These are phyloP conservation scores for Talpa occidentalis DNA, from an alignment of 2,113 vertebrate genomes.

Conservation along the genomic window DNA sequence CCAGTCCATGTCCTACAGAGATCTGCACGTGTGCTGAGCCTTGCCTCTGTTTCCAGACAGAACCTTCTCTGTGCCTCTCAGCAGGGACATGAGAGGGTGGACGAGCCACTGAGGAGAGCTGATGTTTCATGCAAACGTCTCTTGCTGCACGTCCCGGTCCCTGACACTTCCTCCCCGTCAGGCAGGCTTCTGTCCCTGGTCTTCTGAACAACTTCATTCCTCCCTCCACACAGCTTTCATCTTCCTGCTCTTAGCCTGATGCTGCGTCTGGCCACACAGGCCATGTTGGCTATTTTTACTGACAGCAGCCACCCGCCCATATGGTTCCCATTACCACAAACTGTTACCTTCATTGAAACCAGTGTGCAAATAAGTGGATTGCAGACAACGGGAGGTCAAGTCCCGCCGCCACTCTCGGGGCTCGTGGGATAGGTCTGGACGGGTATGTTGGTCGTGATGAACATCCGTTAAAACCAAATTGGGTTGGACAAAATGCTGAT, in stretches of 20 bases:
- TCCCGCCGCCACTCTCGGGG: constrained; percentile 33
- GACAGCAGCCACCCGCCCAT: constrained; percentile 73
- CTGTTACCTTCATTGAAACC: constrained; percentile 77
- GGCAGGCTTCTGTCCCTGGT: background rate
- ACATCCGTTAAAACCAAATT: constrained; percentile 57
- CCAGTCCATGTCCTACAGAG: background rate
- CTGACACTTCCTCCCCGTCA: background rate
- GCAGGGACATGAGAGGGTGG: background rate
- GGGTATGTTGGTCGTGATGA: constrained; percentile 1
- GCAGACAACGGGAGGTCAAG: constrained; percentile 43
- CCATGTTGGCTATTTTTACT: constrained; percentile 71
- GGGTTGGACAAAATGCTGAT: constrained; percentile 22
- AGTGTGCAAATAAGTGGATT: constrained; percentile 59
- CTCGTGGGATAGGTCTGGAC: constrained; percentile 27
- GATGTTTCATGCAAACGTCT: constrained; percentile 35
- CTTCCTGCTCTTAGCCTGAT: background rate
- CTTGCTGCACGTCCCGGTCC: background rate
- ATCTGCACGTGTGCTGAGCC: constrained; percentile 14
- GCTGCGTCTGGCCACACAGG: constrained; percentile 44
- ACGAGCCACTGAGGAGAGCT: constrained; percentile 35
- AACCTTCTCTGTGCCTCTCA: constrained; percentile 45
- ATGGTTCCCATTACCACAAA: constrained; percentile 80
- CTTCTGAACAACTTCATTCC: background rate
- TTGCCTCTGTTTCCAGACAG: constrained; percentile 9
- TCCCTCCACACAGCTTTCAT: background rate